Evolutionary conservation across 1,140 invertebrate genomes (phyloP).

Genomic region (Pararge aegeria): DNA sequence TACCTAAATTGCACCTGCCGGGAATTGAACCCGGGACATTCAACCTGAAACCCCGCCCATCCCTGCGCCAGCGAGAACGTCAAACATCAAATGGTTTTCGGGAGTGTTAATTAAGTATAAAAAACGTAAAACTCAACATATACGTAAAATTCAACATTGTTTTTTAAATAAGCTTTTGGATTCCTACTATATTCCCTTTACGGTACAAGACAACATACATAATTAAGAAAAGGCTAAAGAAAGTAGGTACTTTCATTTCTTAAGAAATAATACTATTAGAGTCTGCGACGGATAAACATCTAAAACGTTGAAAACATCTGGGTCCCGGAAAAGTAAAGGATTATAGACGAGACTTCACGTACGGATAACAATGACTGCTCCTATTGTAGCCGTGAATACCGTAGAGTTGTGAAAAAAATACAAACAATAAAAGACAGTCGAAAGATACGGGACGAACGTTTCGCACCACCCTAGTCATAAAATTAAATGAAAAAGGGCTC

Average conservation of each 20-base stretch:
- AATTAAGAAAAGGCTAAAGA: background rate
- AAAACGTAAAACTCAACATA: no score
- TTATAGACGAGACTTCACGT: conserved; percentile 36
- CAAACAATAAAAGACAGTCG: conserved; percentile 40
- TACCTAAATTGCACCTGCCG: no score
- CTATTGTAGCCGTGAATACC: conserved; percentile 38
- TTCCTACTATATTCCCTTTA: no score
- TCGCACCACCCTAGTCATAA: conserved; percentile 37
- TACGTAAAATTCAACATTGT: no score
- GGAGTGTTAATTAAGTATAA: no score
- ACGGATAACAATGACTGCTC: conserved; percentile 36
- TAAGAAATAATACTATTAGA: conserved; percentile 31
- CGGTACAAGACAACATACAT: no score
- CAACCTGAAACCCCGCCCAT: no score
- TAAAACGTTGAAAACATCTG: conserved; percentile 36
- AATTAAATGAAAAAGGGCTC: conserved; percentile 45
- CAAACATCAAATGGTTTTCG: no score
- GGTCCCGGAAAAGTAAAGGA: conserved; percentile 33
- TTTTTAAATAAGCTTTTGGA: no score
- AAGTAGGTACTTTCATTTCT: conserved; percentile 3
- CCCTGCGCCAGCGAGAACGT: no score
- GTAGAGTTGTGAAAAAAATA: conserved; percentile 42
- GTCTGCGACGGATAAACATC: conserved; percentile 30
- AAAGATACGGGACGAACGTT: conserved; percentile 39
- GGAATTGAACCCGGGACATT: no score